phyloP scores from a whole-genome alignment of 1,140 invertebrate species.

The Mamestra configurata region DNA sequence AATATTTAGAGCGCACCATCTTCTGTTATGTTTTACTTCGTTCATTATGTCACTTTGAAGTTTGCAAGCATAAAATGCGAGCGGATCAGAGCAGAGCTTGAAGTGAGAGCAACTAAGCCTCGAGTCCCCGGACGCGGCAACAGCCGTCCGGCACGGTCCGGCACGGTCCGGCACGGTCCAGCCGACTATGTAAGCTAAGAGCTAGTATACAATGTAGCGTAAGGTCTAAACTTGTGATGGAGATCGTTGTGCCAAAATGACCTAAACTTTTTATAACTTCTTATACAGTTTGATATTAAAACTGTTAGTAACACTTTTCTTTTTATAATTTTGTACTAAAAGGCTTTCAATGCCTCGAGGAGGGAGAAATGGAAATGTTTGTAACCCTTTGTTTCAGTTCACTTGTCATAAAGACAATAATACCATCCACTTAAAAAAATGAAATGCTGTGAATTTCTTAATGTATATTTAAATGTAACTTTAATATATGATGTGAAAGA shows the following conservation, averaged over 20 bases:
- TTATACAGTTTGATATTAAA: conserved; percentile 40
- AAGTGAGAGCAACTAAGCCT: conserved; percentile 1
- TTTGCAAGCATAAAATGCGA: conserved; percentile 39
- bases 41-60: background rate
- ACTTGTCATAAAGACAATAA: conserved; percentile 61
- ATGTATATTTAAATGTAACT: conserved; percentile 58
- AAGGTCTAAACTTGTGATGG: conserved; percentile 48
- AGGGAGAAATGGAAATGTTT: conserved; percentile 19
- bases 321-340: conserved; percentile 50
- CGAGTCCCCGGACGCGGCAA: conserved; percentile 1
- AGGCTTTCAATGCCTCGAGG: conserved; percentile 21
- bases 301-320: conserved; percentile 17
- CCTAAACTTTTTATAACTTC: conserved; percentile 49
- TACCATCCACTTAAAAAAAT: conserved; percentile 45
- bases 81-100: conserved; percentile 20
- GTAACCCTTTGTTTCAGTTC: conserved; percentile 8
- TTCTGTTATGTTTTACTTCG: background rate
- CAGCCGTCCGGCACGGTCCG: background rate
- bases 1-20: background rate
- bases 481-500: conserved; percentile 56
- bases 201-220: conserved; percentile 44
- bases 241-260: conserved; percentile 45
- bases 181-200: conserved; percentile 35
- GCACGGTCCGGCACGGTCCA: background rate
- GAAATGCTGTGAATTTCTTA: conserved; percentile 50